Conservation (phyloP, 2,888 invertebrate genomes). For the Troglohyphantes excavatus region DNA sequence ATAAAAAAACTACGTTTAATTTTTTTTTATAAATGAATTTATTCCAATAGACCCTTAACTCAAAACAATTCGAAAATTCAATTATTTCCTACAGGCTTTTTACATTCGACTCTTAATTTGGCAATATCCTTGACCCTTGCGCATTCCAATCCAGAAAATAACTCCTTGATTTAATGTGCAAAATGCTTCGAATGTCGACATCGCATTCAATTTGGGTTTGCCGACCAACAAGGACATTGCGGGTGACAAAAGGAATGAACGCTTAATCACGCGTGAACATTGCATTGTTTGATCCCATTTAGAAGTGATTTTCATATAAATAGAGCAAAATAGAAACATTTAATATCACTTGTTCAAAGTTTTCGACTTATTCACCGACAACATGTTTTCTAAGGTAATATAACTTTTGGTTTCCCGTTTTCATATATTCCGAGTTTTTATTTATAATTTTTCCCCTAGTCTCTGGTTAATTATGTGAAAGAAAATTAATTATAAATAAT, state of each 20-base stretch:
- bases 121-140: background rate
- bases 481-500: too few relatives aligned
- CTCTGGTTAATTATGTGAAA: too few relatives aligned
- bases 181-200: background rate
- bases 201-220: background rate
- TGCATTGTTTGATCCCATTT: conserved; percentile 1
- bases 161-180: background rate
- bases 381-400: background rate
- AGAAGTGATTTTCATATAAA: background rate
- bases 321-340: background rate
- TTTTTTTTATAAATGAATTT: too few relatives aligned
- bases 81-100: background rate
- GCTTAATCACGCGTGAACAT: background rate
- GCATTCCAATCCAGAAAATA: background rate
- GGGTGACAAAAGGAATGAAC: background rate
- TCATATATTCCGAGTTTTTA: too few relatives aligned
- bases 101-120: background rate
- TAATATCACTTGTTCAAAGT: conserved; percentile 5
- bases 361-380: background rate
- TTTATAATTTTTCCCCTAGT: too few relatives aligned
- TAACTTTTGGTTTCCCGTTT: too few relatives aligned
- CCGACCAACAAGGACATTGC: background rate
- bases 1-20: too few relatives aligned
- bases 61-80: background rate
- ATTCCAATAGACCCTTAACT: too few relatives aligned